These are phyloP conservation scores for Hydrozoanthus tunicans DNA, from an alignment of 64 coral and sea anemone genomes.

Conservation along the genomic window DNA sequence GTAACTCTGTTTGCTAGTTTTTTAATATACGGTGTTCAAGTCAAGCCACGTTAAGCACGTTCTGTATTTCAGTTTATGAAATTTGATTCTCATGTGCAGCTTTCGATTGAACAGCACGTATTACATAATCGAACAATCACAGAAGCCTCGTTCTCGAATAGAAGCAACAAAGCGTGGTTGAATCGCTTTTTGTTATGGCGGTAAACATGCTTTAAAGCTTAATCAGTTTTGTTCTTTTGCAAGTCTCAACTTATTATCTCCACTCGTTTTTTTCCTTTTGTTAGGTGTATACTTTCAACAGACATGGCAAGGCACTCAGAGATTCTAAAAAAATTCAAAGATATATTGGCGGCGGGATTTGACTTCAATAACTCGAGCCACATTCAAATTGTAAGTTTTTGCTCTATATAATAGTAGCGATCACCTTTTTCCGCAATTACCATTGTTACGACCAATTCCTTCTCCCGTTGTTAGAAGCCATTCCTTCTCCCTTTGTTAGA, in stretches of 20 bases:
- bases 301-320: constrained; percentile 94
- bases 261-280: neutral
- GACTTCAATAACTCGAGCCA: constrained; percentile 74
- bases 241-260: neutral
- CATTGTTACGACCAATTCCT: no score
- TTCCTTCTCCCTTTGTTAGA: no score
- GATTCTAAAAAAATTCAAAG: constrained; percentile 91
- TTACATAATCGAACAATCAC: no score
- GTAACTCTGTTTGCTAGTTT: no score
- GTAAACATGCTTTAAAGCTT: no score
- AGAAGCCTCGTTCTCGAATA: neutral
- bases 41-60: no score
- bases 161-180: neutral
- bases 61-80: no score
- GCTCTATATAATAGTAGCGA: neutral
- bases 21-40: no score
- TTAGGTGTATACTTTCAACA: constrained; percentile 87
- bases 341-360: constrained; percentile 79
- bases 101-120: no score
- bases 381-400: constrained; percentile 72
- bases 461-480: no score
- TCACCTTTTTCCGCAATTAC: no score
- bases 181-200: neutral
- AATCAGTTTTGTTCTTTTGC: neutral
- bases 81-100: no score